phyloP scores from a whole-genome alignment of 2,113 vertebrate species.

The Pollimyrus isidori region DNA sequence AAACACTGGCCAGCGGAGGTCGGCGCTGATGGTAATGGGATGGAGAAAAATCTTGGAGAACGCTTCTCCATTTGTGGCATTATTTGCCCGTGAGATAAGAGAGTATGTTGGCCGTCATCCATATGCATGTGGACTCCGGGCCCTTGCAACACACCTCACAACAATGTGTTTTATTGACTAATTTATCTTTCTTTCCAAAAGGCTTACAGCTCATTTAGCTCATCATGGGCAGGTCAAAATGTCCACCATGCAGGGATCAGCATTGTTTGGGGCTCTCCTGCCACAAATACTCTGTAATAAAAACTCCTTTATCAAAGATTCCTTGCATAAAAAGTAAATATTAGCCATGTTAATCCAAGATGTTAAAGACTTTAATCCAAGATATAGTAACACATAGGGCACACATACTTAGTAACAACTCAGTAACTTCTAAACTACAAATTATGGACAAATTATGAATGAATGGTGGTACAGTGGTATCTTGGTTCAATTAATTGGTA shows the following conservation, averaged over 20 bases:
- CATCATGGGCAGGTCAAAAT: background rate
- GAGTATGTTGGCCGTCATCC: background rate
- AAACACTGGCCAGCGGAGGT: background rate
- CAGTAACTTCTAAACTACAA: no score
- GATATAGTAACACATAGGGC: no score
- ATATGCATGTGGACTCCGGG: background rate
- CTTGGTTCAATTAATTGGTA: no score
- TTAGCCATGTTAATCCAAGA: background rate
- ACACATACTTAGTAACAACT: no score
- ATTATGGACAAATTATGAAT: no score
- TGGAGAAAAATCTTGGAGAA: background rate
- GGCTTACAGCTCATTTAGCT: background rate
- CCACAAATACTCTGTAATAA: background rate
- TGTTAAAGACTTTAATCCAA: background rate
- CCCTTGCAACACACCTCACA: background rate
- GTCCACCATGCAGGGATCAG: background rate
- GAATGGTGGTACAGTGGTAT: no score
- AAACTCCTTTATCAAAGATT: background rate
- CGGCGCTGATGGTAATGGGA: background rate
- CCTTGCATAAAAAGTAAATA: background rate
- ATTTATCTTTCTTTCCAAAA: background rate
- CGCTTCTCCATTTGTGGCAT: background rate
- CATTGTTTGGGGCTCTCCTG: background rate
- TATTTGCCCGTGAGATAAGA: background rate
- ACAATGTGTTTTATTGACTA: background rate